Percentiles rank a stretch among this genome's conserved stretches.
These are phyloP conservation scores for Drosophila nikananu DNA, from an alignment of 1,140 invertebrate species.

Conservation along the genomic window DNA sequence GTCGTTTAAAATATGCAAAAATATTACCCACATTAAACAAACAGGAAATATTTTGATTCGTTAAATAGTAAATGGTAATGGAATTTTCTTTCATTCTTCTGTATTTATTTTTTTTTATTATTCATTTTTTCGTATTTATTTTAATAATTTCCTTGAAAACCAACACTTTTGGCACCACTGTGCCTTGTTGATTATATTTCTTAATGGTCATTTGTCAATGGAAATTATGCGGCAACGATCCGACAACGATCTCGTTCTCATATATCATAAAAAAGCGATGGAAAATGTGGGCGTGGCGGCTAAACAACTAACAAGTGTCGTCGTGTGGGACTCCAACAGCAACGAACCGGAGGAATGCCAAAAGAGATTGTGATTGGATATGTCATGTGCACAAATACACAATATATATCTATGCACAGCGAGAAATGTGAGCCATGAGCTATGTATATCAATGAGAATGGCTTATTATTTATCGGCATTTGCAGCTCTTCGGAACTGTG, in stretches of 20 bases:
- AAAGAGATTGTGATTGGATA: conserved; percentile 29
- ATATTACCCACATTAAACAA: too few relatives aligned
- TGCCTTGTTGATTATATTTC: conserved; percentile 36
- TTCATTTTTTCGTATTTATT: neutral
- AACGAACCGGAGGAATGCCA: conserved; percentile 10
- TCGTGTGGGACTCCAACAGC: neutral
- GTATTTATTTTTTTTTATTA: neutral
- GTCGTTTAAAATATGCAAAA: too few relatives aligned
- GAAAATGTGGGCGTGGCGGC: conserved; percentile 39
- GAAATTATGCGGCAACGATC: conserved; percentile 62
- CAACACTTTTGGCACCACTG: neutral
- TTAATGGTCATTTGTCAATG: conserved; percentile 69
- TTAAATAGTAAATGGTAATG: too few relatives aligned
- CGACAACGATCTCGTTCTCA: conserved; percentile 50
- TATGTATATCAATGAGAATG: neutral
- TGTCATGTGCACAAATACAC: neutral
- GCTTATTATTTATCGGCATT: neutral
- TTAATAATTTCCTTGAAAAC: neutral
- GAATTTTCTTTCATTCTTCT: neutral
- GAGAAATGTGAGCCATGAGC: neutral
- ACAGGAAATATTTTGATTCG: too few relatives aligned
- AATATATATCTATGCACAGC: conserved; percentile 1
- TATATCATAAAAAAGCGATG: conserved; percentile 44
- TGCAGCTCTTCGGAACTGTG: neutral
- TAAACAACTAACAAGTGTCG: conserved; percentile 24